Conservation (phyloP, 2,888 invertebrate genomes). For the Nebria salina region DNA sequence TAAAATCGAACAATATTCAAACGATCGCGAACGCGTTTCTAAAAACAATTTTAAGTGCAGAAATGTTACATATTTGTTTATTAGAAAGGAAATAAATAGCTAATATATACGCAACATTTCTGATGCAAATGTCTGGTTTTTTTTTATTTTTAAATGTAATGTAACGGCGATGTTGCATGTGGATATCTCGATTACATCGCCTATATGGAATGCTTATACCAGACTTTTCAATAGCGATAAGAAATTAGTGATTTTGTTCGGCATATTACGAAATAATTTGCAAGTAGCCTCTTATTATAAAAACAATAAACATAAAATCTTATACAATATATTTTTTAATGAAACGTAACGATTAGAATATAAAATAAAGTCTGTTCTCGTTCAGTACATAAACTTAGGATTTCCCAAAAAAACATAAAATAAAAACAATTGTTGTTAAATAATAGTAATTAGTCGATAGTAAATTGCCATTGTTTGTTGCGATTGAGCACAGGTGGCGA, state of each 20-base stretch:
- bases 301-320: conserved; percentile 23
- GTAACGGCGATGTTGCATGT: background rate
- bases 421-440: background rate
- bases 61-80: background rate
- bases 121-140: background rate
- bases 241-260: conserved; percentile 22
- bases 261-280: conserved; percentile 21
- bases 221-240: conserved; percentile 15
- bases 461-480: background rate
- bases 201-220: conserved; percentile 39
- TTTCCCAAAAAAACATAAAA: background rate
- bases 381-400: background rate
- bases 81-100: background rate
- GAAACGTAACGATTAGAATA: conserved; percentile 16
- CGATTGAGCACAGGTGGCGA: conserved; percentile 10
- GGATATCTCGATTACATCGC: background rate
- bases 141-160: background rate
- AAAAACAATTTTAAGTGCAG: background rate
- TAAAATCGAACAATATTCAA: background rate
- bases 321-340: conserved; percentile 8
- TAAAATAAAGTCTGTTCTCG: conserved; percentile 21
- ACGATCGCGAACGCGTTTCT: background rate
- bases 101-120: background rate
- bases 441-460: background rate
- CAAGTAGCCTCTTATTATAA: conserved; percentile 8